Percentiles rank a stretch among this genome's conserved stretches.
Conservation (phyloP, 1,140 invertebrate genomes). For the Formica selysi region DNA sequence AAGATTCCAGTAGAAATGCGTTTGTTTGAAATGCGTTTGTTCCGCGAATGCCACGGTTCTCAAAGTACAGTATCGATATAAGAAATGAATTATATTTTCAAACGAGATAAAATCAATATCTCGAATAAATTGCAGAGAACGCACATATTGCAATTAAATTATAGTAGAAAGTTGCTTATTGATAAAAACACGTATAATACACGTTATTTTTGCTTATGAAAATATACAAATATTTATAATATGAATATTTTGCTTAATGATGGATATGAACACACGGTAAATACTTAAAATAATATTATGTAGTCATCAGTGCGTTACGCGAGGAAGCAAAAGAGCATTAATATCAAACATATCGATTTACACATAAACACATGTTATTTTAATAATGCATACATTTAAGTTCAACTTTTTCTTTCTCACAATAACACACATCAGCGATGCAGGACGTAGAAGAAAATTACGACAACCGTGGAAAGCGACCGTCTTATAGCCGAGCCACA, state of each 20-base stretch:
- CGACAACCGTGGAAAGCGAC: background rate
- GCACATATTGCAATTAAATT: background rate
- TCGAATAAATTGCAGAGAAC: slow-evolving; percentile 6
- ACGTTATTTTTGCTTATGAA: background rate
- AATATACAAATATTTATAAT: background rate
- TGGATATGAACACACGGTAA: slow-evolving; percentile 11
- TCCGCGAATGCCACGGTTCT: background rate
- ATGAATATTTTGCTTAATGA: slow-evolving; percentile 18
- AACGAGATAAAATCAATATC: background rate
- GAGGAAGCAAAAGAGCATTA: slow-evolving; percentile 17
- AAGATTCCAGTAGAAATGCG: slow-evolving; percentile 33
- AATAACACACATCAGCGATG: background rate
- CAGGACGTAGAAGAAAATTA: background rate
- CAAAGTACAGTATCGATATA: background rate
- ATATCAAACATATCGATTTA: slow-evolving; percentile 2
- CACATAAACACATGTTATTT: background rate
- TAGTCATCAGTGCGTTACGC: background rate
- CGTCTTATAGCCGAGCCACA: slow-evolving; percentile 21
- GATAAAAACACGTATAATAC: background rate
- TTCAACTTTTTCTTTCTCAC: background rate
- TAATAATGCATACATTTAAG: slow-evolving; percentile 28
- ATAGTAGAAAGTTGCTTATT: background rate
- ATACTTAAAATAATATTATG: slow-evolving; percentile 28
- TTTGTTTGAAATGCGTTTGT: background rate
- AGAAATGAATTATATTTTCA: background rate